Conservation (phyloP, 92 coral and sea anemone species). For the Siderastrea siderea region DNA sequence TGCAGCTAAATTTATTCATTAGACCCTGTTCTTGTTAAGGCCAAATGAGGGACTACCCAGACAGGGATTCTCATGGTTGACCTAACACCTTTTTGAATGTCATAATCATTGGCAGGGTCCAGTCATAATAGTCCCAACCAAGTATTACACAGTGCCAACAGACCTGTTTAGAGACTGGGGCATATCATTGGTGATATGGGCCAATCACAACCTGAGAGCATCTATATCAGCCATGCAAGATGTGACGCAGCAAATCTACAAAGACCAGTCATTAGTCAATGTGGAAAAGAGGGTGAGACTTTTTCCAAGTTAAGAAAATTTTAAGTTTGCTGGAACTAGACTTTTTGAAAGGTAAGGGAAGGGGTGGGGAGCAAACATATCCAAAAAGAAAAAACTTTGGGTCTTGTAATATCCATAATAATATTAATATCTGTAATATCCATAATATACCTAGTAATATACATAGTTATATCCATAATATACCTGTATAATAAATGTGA, state of each 20-base stretch:
- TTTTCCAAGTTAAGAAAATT: background rate
- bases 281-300: constrained; percentile 90
- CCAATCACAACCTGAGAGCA: constrained; percentile 98
- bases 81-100: background rate
- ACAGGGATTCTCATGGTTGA: background rate
- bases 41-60: no score
- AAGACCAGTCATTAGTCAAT: constrained; percentile 95
- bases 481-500: no score
- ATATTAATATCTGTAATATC: no score
- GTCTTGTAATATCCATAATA: no score
- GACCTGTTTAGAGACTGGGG: constrained; percentile 97
- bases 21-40: background rate
- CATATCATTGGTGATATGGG: constrained; percentile 95
- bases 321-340: background rate
- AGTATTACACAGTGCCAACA: constrained; percentile 95
- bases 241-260: constrained; percentile 90
- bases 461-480: no score
- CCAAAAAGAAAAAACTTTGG: no score
- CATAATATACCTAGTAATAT: no score
- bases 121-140: constrained; percentile 96
- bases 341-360: background rate
- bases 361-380: no score
- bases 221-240: constrained; percentile 93
- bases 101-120: constrained; percentile 80
- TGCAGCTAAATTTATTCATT: background rate